Conservation (phyloP, 2,113 vertebrate species). For the Thamnaconus septentrionalis region DNA sequence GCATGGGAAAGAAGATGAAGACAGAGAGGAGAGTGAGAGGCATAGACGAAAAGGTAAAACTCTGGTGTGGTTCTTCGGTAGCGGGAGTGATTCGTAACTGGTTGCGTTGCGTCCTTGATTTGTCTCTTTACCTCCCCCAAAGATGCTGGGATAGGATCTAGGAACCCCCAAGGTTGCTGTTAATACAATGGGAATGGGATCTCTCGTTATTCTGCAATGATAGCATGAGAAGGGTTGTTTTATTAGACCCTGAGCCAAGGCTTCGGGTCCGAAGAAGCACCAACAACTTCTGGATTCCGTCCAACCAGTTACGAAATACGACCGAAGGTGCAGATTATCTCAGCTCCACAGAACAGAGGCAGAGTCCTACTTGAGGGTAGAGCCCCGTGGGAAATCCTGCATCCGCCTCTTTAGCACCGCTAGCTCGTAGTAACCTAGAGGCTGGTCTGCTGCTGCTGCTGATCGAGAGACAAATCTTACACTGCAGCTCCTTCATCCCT, state of each 20-base stretch:
- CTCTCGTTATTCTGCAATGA: too few relatives aligned
- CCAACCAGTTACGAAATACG: slow-evolving; percentile 35
- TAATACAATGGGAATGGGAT: too few relatives aligned
- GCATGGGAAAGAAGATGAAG: slow-evolving; percentile 35
- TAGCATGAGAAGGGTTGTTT: too few relatives aligned
- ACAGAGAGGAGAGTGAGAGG: slow-evolving; percentile 21
- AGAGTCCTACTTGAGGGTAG: slow-evolving; percentile 9
- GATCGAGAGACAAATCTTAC: slow-evolving; percentile 37
- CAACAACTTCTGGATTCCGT: slow-evolving; percentile 5
- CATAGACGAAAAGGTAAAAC: slow-evolving; percentile 57
- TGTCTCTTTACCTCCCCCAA: too few relatives aligned
- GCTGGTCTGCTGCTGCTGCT: slow-evolving; percentile 21
- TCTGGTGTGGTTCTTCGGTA: not conserved
- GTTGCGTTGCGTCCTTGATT: not conserved
- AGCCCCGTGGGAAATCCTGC: slow-evolving; percentile 19
- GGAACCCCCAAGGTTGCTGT: too few relatives aligned
- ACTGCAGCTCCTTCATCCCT: slow-evolving; percentile 56
- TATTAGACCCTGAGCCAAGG: too few relatives aligned
- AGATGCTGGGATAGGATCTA: not conserved
- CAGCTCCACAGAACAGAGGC: slow-evolving; percentile 34
- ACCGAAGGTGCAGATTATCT: slow-evolving; percentile 12
- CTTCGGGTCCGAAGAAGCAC: too few relatives aligned
- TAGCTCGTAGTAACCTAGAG: slow-evolving; percentile 16
- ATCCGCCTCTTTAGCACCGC: slow-evolving; percentile 28
- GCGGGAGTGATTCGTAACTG: slow-evolving; percentile 32